These are phyloP conservation scores for Siphlonurus alternatus DNA, from an alignment of 2,888 invertebrate species.

Conservation along the genomic window DNA sequence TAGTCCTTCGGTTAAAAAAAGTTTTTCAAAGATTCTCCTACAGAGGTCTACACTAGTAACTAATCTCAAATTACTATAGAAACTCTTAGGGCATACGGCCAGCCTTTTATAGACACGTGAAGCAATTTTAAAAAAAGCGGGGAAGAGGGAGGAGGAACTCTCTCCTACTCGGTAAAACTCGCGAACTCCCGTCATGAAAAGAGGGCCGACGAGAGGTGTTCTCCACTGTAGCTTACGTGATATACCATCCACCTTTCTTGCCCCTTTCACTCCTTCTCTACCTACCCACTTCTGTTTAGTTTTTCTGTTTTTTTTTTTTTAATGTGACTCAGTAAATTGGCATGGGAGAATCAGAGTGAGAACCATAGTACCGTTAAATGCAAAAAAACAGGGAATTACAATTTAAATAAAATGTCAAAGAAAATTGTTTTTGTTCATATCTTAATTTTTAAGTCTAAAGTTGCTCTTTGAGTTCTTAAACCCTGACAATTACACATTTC, in stretches of 20 bases:
- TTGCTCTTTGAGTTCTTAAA: too few species aligned
- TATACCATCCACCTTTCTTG: neutral
- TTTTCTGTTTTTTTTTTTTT: too few species aligned
- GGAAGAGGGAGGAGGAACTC: neutral
- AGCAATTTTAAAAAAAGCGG: neutral
- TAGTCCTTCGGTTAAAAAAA: neutral
- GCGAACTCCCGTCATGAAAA: neutral
- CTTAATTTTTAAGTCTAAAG: too few species aligned
- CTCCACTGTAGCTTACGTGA: too few species aligned
- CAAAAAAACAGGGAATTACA: too few species aligned
- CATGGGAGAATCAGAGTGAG: neutral
- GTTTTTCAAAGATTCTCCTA: neutral
- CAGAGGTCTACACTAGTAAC: neutral
- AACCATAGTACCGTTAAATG: neutral
- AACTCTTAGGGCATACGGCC: neutral
- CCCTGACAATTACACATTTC: too few species aligned
- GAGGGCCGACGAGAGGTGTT: too few species aligned
- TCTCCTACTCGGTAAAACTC: neutral
- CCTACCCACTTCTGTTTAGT: too few species aligned
- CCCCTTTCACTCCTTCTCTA: neutral
- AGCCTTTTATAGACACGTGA: conserved; percentile 2
- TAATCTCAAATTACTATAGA: neutral
- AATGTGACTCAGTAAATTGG: neutral
- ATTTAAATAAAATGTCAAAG: too few species aligned
- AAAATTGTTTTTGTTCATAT: too few species aligned